Evolutionary conservation across 2,113 vertebrate genomes (phyloP), one percentile per base, ranked within the genome.

Genomic region (Ascaphus truei): DNA sequence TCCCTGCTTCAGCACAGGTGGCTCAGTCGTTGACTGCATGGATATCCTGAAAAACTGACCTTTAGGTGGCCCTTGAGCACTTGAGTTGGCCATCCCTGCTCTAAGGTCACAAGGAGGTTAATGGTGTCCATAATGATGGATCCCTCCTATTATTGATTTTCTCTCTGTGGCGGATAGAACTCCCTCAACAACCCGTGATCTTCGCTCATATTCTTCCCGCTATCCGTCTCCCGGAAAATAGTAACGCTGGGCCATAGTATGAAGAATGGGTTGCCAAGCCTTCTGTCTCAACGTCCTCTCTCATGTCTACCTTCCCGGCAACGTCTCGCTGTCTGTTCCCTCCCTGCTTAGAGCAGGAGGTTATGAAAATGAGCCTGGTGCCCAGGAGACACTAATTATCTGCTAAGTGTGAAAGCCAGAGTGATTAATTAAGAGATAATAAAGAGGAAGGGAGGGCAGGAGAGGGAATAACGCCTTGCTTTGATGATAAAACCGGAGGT

Each of bases 391-490:
- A 80, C 81, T 86, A 89, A 90, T 89, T 90, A 87, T 85, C 85
- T 76, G 80, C 87, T 86, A 86, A 86, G 85, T 85, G 87, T 79
- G 88, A 85, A 84, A 86, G 87, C 89, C 83, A 64, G 83, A 87
- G 87, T 86, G 89, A 90, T 90, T 90, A 90, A 90, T 90, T 90
- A 89, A 90, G 89, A 90, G 89, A 90, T 88, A 90, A 90, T 90
- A 86, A 90, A 89, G 87, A 89, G 85, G 78, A 84, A 86, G 85
- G 83, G 85, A 86, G 86, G 81, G 78, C 76, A 77, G 63, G 83
- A 81, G 81, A 81, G 83, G 85, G 84, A 80, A 81, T 79, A 77
- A 57, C 72, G 76, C 84, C 77, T 82, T 69, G 80, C 87, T 89
- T 89, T 89, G 87, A 90, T 86, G 86, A 81, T 78, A 77, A 84